Base-by-base conservation (phyloP, 2,888 invertebrate genomes). In the Erebia epiphron region DNA sequence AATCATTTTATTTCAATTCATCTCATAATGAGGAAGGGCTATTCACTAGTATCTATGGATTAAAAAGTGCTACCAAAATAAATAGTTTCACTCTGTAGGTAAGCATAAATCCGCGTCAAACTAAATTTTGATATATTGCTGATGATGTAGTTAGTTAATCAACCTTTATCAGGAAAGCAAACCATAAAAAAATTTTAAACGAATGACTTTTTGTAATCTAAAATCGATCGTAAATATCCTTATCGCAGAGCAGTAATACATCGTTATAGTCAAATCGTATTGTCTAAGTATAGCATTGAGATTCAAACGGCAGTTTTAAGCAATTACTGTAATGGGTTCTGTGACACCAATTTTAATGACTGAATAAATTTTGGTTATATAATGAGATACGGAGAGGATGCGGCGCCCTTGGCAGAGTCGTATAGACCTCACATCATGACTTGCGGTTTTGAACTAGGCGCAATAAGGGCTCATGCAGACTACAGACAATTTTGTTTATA, bases 361-460 rank as follows among this genome's bases (percentile, higher is more conserved):
- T 54, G 35, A 35, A 35, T 35, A 35, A 35, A 35, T 35, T 35
- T 50, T 63, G 69, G 68, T 57, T 61, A 43, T 52, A 26, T 70
- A 69, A 68, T 72, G 54, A 52, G 21, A n/a, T 21, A 16, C 21
- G 57, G 54, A 50, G 63, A 70, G 68, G 74, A 72, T 60, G 70
- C 58, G 50, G 56, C 68, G 66, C 54, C 74, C 74, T 74, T 74
- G 72, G 41, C 21, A 35, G 62, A 26, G 43, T 49, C 61, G 56
- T 66, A 66, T 57, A 61, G 68, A 56, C 66, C 21, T 57, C 65
- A 50, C 65, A 66, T 62, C 63, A 70, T 72, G 68, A 74, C 72
- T 49, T 18, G 57, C 43, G 66, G 60, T 74, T 79, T 70, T 75
- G 72, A 77, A 75, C 68, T 73, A 68, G 70, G 71, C 75, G 70